A percentile compares a stretch with the other conserved stretches of the same genome.
Conservation (phyloP, 2,888 invertebrate genomes). For the Drosophila mercatorum region DNA sequence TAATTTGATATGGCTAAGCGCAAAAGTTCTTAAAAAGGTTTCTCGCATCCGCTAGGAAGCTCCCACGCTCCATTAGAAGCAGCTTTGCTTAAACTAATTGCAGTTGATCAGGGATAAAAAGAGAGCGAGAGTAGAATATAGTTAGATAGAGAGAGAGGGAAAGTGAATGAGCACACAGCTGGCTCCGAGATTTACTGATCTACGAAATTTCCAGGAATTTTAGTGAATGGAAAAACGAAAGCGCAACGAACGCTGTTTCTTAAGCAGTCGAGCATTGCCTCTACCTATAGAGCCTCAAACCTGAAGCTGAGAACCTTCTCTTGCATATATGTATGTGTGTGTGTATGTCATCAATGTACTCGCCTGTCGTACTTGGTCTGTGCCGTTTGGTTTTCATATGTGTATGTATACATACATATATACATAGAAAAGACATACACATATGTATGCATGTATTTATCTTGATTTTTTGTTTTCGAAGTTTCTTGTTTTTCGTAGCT, state of each 20-base stretch:
- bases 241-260: conserved; percentile 59
- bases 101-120: conserved; percentile 26
- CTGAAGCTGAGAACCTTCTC: conserved; percentile 42
- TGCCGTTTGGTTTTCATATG: conserved; percentile 46
- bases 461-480: conserved; percentile 38
- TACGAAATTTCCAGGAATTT: conserved; percentile 77
- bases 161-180: conserved; percentile 5
- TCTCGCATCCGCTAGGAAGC: conserved; percentile 61
- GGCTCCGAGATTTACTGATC: conserved; percentile 75
- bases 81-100: conserved; percentile 63
- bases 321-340: background rate
- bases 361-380: conserved; percentile 63
- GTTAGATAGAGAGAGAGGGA: background rate
- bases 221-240: conserved; percentile 79
- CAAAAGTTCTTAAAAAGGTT: conserved; percentile 6
- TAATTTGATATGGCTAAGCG: conserved; percentile 36
- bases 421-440: background rate
- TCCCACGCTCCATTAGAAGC: conserved; percentile 64
- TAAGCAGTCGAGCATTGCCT: conserved; percentile 46
- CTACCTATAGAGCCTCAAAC: conserved; percentile 62
- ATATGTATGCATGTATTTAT: background rate
- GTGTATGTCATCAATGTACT: conserved; percentile 68
- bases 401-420: background rate
- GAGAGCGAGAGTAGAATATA: background rate
- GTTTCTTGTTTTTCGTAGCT: conserved; percentile 58